Evolutionary conservation across 2,888 invertebrate genomes (phyloP), one percentile per base, ranked within the genome.

Genomic region (Amblyjoppa proteus): DNA sequence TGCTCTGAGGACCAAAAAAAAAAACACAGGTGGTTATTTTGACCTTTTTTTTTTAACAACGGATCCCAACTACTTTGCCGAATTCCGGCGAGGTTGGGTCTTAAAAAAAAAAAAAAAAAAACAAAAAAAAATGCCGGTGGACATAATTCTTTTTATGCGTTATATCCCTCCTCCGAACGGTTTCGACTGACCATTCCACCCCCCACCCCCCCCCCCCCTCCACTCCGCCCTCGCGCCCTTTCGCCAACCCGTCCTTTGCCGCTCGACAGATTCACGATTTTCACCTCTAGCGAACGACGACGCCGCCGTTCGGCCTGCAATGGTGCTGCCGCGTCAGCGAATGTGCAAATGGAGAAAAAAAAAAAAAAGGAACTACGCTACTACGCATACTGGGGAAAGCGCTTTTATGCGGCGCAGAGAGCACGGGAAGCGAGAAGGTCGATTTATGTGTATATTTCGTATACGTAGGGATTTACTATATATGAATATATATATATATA

Each of bases 251-350:
- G 41, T 34, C 53, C 64, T 70, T 28, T 66, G 13, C 66, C n/a
- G 20, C 79, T 70, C n/a, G 74, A 75, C 79, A 74, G 75, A 71
- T 80, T 84, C 83, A 75, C 80, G 80, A 73, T 80, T 66, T 45
- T 13, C 66, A 70, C 79, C 70, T 80, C 70, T 45, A 45, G 79
- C 49, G 66, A 64, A 53, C 71, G 77, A 69, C 70, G 66, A 25
- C 45, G 45, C 73, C 78, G 77, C 85, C 85, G 83, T 77, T 70
- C 84, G 89, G 89, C 89, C 90, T 87, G 90, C 90, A 88, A 91
- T 91, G 86, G 68, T 91, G 92, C 79, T 90, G 92, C 93, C 89
- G 90, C 90, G 90, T 93, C 93, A 93, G 93, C 93, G 90, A 89
- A 92, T 92, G 90, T 92, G 91, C 91, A 92, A 92, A 92, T 90